Base-by-base conservation (phyloP, 2,888 invertebrate genomes). In the Pterostichus madidus region DNA sequence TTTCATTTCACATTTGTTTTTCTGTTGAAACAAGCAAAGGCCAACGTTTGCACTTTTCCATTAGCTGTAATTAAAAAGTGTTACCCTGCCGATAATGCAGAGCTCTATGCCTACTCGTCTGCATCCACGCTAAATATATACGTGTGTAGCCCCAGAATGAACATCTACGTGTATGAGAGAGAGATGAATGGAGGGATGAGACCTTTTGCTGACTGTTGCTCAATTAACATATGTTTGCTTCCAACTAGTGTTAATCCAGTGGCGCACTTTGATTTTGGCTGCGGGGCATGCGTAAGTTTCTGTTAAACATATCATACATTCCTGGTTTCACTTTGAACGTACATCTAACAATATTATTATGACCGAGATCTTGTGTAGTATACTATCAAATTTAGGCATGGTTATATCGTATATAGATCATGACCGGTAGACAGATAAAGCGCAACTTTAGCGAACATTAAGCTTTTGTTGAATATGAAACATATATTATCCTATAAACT, bases 151-250 rank as follows among this genome's bases (percentile, higher is more conserved):
- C 0, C 0, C 5, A 59, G 52, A 5, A 32, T 64, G 64, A 8
- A 32, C 64, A 8, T n/a, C 7, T 10, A n/a, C 31, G n/a, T 32
- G 11, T 61, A 31, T 31, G 6, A 5, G 61, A 31, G 32, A 59
- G 13, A n/a, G 15, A 17, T 11, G 8, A 13, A n/a, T n/a, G 8
- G 13, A 6, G 52, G n/a, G 5, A 52, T 5, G 52, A 15, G 52
- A 5, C 5, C n/a, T n/a, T 13, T 17, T 59, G 59, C 79, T 64
- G 79, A 79, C 79, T 59, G 61, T 46, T 79, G 79, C 61, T 79
- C 79, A 79, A 79, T 79, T 79, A 79, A 46, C 79, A 79, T 79
- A 79, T 64, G 79, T 79, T 79, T 79, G 79, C 79, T 61, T 11
- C 49, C 11, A n/a, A 8, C 31, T 10, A 39, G 46, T 31, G 46